Evolutionary conservation across 2,888 invertebrate genomes (phyloP), one percentile per base, ranked within the genome.

Genomic region (Embidobia sp.): DNA sequence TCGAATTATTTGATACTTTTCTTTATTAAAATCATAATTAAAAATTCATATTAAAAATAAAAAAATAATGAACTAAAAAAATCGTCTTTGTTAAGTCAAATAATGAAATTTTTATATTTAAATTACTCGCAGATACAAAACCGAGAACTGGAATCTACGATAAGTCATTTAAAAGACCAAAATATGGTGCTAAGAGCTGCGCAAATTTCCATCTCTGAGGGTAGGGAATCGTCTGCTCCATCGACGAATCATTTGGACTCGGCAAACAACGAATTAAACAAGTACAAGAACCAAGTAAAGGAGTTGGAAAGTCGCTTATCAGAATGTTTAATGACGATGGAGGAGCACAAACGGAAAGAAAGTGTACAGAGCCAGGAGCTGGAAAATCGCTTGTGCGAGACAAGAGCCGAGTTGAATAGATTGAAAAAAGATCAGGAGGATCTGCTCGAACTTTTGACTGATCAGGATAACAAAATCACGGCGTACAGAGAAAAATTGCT

Each of bases 381-480:
- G 19, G 83, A 91, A 59, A 85, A 85, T 72, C 80, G 82, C 11
- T 77, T 89, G 72, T 79, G 83, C 63, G 90, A 91, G 49, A 90
- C 88, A 78, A 76, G 66, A 2, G 90, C 88, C 0, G 93, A 95
- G 80, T 85, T 95, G 80, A 92, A 93, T 33, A 92, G 92, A 79
- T 85, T 97, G 76, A 93, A 92, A 85, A 96, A 94, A 85, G 98
- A 99, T 85, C 98, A 98, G 88, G 98, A 99, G 82, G 98, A 98
- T 90, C 90, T 99, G 77, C 90, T 99, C 63, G 95, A 96, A 85
- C 90, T 99, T 67, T 91, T 99, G 31, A 94, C 96, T 0, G 97
- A 98, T 88, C 98, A 98, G 91, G 98, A 92, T 57, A 83, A 86
- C 42, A 95, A 95, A 88, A 90, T 96, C 29, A 91, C 90, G 42